These are phyloP conservation scores for Poeciliopsis turrubarensis DNA, from an alignment of 2,113 vertebrate species.

Conservation along the genomic window DNA sequence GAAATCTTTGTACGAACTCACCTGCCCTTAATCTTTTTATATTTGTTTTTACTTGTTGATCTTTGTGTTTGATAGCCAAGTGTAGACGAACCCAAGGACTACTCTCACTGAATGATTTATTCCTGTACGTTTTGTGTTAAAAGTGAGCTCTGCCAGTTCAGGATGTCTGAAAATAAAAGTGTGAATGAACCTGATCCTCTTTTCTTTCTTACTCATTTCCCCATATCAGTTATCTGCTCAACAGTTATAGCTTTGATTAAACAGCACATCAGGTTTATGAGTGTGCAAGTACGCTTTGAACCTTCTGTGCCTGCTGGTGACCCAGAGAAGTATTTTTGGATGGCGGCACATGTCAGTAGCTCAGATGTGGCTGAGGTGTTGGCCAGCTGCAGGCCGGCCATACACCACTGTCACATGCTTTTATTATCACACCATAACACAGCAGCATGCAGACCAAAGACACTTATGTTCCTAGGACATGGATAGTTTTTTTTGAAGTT, in stretches of 20 bases:
- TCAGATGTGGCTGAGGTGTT: conserved; percentile 54
- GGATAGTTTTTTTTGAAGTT: background rate
- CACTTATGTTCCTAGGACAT: background rate
- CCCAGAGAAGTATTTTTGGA: conserved; percentile 59
- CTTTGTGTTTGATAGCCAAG: conserved; percentile 16
- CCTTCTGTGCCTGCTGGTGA: conserved; percentile 15
- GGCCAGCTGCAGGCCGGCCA: conserved; percentile 54
- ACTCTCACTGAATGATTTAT: conserved; percentile 31
- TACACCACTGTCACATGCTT: conserved; percentile 12
- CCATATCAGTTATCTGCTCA: background rate
- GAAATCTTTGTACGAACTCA: conserved; percentile 72
- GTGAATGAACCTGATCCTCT: background rate
- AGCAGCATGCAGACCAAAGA: conserved; percentile 6
- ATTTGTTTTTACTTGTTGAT: conserved; percentile 48
- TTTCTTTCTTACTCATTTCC: background rate
- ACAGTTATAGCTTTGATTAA: background rate
- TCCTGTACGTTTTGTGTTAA: conserved; percentile 57
- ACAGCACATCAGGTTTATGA: background rate
- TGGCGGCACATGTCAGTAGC: conserved; percentile 52
- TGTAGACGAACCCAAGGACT: conserved; percentile 29
- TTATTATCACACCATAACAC: conserved; percentile 8
- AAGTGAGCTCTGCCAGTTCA: conserved; percentile 23
- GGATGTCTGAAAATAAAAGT: conserved; percentile 51
- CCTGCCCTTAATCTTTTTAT: conserved; percentile 62
- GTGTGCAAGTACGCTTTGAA: background rate